These are phyloP conservation scores for Agrochola macilenta DNA, from an alignment of 2,888 invertebrate species.

Conservation along the genomic window DNA sequence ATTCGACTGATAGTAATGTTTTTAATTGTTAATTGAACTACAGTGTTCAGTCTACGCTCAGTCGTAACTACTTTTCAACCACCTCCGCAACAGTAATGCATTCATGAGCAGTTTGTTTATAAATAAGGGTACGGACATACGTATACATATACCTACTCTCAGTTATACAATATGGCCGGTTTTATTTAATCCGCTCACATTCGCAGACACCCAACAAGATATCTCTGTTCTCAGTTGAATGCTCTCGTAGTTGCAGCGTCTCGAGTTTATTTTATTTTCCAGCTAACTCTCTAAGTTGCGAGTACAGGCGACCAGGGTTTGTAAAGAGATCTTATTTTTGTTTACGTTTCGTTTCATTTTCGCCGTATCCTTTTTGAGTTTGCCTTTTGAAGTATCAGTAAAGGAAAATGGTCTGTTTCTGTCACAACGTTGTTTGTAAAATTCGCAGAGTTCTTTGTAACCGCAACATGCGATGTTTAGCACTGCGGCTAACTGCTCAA, in stretches of 20 bases:
- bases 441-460: slow-evolving; percentile 10
- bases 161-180: background rate
- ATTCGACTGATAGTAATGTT: slow-evolving; percentile 7
- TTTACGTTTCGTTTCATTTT: slow-evolving; percentile 18
- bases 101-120: slow-evolving; percentile 39
- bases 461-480: slow-evolving; percentile 24
- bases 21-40: slow-evolving; percentile 17
- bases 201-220: slow-evolving; percentile 10
- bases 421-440: background rate
- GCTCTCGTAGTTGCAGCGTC: slow-evolving; percentile 26
- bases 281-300: background rate
- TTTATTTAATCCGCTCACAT: background rate
- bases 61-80: background rate
- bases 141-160: too few species aligned
- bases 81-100: slow-evolving; percentile 25
- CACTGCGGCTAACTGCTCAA: slow-evolving; percentile 14
- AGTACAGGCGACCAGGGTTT: slow-evolving; percentile 6
- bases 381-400: background rate
- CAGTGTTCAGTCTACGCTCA: slow-evolving; percentile 4
- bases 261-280: slow-evolving; percentile 33
- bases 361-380: too few species aligned
- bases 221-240: slow-evolving; percentile 31
- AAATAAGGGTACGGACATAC: slow-evolving; percentile 3
- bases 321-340: slow-evolving; percentile 14
- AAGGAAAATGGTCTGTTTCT: slow-evolving; percentile 3